Base-by-base conservation (phyloP, 1,140 invertebrate genomes). In the Maniola jurtina region DNA sequence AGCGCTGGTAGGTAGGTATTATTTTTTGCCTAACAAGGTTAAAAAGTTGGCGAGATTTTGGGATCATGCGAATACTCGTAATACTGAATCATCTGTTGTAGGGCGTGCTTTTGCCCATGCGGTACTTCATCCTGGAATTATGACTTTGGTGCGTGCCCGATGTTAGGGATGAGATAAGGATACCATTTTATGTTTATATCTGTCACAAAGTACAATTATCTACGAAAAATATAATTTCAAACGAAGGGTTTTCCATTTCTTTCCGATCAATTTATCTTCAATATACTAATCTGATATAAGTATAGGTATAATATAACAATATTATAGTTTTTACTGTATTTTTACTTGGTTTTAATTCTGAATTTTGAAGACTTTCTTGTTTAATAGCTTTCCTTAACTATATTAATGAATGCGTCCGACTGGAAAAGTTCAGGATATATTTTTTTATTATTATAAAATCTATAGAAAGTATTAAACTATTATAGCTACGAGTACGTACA, bases 61-160 rank as follows among this genome's bases (percentile, higher is more conserved):
- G 40, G 38, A 63, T 59, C 56, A 60, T 45, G 48, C 40, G 61
- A 64, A 68, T 60, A 60, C 58, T 57, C 54, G 56, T 68, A 76
- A 77, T 69, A 74, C 56, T 79, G 75, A 77, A 79, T 81, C 75
- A 79, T 70, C 68, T 72, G 68, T 72, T 59, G 75, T 57, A 77
- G 73, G 73, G 75, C 72, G 67, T 64, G 75, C 65, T 73, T 71
- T 66, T 77, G 76, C 72, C 71, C 74, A 72, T 75, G 69, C 73
- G 73, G 72, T 82, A 75, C 74, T 77, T 81, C 74, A 80, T 82
- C 72, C 68, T 79, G 70, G 72, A 84, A 81, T 81, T 84, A 84
- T 83, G 77, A 76, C 66, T 82, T 83, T 81, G 70, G 58, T 74
- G 82, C 82, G 82, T 84, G 82, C 76, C 62, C 75, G 79, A 81